Conservation (phyloP, 1,140 invertebrate species). For the Anastrepha ludens region DNA sequence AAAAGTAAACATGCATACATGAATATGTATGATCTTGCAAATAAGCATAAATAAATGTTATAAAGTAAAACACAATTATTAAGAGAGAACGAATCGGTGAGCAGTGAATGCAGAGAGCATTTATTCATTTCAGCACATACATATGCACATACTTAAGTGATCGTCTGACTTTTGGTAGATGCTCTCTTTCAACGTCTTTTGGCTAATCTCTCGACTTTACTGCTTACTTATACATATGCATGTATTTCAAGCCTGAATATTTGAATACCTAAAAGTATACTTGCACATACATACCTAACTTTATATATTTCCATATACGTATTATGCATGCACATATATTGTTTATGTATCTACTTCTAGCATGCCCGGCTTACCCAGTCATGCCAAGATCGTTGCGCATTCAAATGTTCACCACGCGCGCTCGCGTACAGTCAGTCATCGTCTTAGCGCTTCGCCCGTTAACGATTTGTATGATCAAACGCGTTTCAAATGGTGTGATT, state of each 20-base stretch:
- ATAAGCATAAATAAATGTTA: not conserved
- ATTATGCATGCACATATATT: not conserved
- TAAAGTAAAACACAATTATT: no score
- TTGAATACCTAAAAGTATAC: slow-evolving; percentile 2
- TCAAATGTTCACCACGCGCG: slow-evolving; percentile 39
- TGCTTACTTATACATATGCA: not conserved
- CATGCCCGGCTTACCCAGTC: slow-evolving; percentile 13
- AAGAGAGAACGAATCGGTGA: no score
- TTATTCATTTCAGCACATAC: not conserved
- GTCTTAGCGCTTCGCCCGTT: slow-evolving; percentile 7
- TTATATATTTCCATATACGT: not conserved
- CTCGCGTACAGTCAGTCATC: slow-evolving; percentile 16
- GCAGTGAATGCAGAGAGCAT: no score
- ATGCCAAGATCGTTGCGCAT: slow-evolving; percentile 12
- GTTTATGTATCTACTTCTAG: not conserved
- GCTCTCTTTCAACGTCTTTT: no score
- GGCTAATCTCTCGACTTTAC: slow-evolving; percentile 1
- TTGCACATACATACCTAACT: not conserved
- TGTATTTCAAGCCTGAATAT: not conserved
- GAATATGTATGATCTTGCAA: not conserved
- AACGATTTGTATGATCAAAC: not conserved
- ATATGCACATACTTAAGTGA: not conserved
- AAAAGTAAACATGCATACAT: slow-evolving; percentile 48
- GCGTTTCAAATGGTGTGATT: slow-evolving; percentile 37
- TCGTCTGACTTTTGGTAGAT: not conserved